Evolutionary conservation across 2,888 invertebrate species (phyloP).

Genomic region (Isoperla grammatica): DNA sequence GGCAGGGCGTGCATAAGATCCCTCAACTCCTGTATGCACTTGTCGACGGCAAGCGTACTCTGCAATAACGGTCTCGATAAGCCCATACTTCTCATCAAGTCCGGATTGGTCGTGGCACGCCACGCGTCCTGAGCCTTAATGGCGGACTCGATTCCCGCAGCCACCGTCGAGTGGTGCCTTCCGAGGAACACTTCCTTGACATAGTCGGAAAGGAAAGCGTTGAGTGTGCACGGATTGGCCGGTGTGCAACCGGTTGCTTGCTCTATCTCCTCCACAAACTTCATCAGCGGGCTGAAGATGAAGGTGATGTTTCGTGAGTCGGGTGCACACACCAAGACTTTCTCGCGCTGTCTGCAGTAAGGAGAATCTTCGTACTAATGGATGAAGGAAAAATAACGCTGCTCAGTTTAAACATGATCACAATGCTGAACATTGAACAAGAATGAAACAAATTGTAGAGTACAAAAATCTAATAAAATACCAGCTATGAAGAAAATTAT

Average conservation of each 20-base stretch:
- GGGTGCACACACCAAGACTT: conserved; percentile 68
- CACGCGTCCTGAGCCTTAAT: conserved; percentile 73
- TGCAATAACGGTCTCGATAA: conserved; percentile 61
- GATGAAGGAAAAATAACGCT: background rate
- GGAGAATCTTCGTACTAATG: background rate
- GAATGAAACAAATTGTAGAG: too few relatives aligned
- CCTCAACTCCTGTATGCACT: conserved; percentile 59
- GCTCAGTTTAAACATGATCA: background rate
- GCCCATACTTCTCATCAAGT: conserved; percentile 57
- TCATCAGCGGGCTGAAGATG: conserved; percentile 75
- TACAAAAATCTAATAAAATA: too few relatives aligned
- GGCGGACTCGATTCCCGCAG: conserved; percentile 61
- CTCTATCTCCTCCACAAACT: conserved; percentile 81
- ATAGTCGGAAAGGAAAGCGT: conserved; percentile 80
- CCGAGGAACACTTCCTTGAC: conserved; percentile 82
- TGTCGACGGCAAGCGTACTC: conserved; percentile 68
- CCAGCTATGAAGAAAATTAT: too few relatives aligned
- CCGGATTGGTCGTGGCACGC: conserved; percentile 66
- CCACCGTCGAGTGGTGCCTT: conserved; percentile 61
- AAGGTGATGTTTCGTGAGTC: conserved; percentile 69
- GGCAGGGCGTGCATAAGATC: conserved; percentile 65
- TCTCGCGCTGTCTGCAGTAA: conserved; percentile 41
- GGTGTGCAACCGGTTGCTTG: conserved; percentile 46
- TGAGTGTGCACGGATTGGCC: conserved; percentile 63
- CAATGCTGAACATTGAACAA: too few relatives aligned